phyloP scores from a whole-genome alignment of 2,797 vertebrate genomes.

The Melanotaenia nigrans region DNA sequence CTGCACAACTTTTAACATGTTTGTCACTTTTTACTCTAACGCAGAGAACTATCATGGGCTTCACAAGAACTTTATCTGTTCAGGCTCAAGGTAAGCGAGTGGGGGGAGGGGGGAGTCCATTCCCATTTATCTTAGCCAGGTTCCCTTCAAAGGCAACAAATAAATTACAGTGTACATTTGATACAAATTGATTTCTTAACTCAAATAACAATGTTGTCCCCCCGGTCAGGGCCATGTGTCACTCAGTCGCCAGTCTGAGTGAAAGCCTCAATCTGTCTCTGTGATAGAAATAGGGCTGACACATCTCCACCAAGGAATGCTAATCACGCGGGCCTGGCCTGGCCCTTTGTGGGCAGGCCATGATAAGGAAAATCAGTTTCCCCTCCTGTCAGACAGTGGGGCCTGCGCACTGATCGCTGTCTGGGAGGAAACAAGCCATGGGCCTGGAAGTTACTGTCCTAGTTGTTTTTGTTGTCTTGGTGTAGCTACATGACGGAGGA shows the following conservation, averaged over 20 bases:
- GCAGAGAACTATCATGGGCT: conserved; percentile 95
- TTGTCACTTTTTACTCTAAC: conserved; percentile 97
- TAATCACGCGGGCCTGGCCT: conserved; percentile 93
- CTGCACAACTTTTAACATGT: conserved; percentile 99
- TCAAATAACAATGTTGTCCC: conserved; percentile 99
- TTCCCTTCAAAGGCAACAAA: conserved; percentile 99
- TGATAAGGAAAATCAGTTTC: conserved; percentile 98
- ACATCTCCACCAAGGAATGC: conserved; percentile 92
- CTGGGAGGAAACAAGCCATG: conserved; percentile 85
- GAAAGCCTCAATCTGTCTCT: conserved; percentile 99
- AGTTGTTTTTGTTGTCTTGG: conserved; percentile 83
- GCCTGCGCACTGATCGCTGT: conserved; percentile 84
- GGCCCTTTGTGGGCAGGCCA: conserved; percentile 95
- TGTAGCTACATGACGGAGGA: conserved; percentile 74
- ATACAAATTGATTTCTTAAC: conserved; percentile 99
- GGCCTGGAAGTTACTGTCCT: conserved; percentile 86
- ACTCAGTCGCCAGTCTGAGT: conserved; percentile 95
- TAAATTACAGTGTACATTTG: conserved; percentile 99
- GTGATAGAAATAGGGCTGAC: conserved; percentile 96
- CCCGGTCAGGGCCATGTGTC: conserved; percentile 98
- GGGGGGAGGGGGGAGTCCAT: conserved; percentile 79
- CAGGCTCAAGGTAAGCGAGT: conserved; percentile 82
- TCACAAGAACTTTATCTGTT: conserved; percentile 99
- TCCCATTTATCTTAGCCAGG: conserved; percentile 99
- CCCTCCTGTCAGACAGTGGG: conserved; percentile 88